Conservation (phyloP, 2,113 vertebrate genomes). For the Pteronura brasiliensis region DNA sequence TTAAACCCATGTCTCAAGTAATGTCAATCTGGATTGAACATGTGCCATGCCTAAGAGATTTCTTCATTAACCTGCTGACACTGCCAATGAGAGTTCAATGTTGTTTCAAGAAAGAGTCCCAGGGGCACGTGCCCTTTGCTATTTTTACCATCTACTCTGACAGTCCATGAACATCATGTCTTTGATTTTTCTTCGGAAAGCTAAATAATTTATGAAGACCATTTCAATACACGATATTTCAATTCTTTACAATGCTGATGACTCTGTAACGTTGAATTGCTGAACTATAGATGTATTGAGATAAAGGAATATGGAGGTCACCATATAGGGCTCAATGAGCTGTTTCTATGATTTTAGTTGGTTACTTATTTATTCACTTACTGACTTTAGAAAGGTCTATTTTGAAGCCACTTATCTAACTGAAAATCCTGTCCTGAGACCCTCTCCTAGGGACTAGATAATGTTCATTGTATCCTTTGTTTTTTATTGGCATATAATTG, state of each 20-base stretch:
- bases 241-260: neutral
- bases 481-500: neutral
- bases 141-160: neutral
- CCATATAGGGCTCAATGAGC: neutral
- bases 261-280: neutral
- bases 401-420: neutral
- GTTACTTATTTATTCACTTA: neutral
- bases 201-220: neutral
- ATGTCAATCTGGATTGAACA: slow-evolving; percentile 41
- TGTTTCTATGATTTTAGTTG: neutral
- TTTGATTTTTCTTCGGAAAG: slow-evolving; percentile 21
- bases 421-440: neutral
- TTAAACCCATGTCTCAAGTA: slow-evolving; percentile 46
- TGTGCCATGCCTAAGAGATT: slow-evolving; percentile 48
- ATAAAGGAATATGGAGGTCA: neutral
- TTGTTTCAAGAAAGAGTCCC: slow-evolving; percentile 13
- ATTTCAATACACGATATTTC: slow-evolving; percentile 11
- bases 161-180: neutral
- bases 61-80: slow-evolving; percentile 66
- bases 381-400: neutral
- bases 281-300: neutral
- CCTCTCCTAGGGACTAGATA: neutral
- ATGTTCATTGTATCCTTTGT: neutral
- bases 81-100: slow-evolving; percentile 44
- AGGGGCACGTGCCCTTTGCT: neutral